Evolutionary conservation across 30 jellyfish, hydroid and myxozoan genomes (phyloP).

Genomic region (Hydractinia symbiolongicarpus): DNA sequence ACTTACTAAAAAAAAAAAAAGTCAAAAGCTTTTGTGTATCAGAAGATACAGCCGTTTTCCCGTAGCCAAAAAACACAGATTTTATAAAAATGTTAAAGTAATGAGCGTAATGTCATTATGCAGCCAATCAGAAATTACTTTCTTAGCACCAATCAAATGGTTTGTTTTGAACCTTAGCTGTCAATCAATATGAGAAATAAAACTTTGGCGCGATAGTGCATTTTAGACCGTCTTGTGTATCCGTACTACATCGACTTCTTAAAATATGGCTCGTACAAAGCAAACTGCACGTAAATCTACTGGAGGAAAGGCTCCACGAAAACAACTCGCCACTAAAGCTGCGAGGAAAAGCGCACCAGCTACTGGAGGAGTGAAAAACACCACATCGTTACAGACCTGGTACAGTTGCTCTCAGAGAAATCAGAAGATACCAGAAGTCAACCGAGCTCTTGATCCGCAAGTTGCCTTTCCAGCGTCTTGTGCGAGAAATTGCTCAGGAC

Average conservation of each 20-base stretch:
- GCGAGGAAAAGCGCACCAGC: slow-evolving; percentile 95
- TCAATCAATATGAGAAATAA: too few relatives aligned
- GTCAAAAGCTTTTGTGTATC: too few relatives aligned
- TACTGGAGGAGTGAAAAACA: slow-evolving; percentile 90
- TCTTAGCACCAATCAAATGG: too few relatives aligned
- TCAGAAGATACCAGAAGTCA: slow-evolving; percentile 92
- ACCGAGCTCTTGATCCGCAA: slow-evolving; percentile 93
- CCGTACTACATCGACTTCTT: background rate
- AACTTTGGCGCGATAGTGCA: too few relatives aligned
- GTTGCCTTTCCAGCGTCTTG: slow-evolving; percentile 96
- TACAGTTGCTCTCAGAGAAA: slow-evolving; percentile 94
- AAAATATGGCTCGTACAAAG: slow-evolving; percentile 92
- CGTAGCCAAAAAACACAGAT: too few relatives aligned
- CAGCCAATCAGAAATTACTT: too few relatives aligned
- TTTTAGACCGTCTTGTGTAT: too few relatives aligned
- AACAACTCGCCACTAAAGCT: slow-evolving; percentile 96
- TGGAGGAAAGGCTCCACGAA: slow-evolving; percentile 98
- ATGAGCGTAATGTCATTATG: too few relatives aligned
- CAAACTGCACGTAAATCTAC: slow-evolving; percentile 98
- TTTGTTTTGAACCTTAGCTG: too few relatives aligned
- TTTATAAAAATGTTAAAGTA: too few relatives aligned
- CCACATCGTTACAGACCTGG: slow-evolving; percentile 99
- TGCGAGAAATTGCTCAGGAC: slow-evolving; percentile 98
- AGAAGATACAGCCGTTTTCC: too few relatives aligned
- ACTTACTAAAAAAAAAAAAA: too few relatives aligned